Evolutionary conservation across 1,140 invertebrate genomes (phyloP), one percentile per base, ranked within the genome.

Genomic region (Zophobas atratus): DNA sequence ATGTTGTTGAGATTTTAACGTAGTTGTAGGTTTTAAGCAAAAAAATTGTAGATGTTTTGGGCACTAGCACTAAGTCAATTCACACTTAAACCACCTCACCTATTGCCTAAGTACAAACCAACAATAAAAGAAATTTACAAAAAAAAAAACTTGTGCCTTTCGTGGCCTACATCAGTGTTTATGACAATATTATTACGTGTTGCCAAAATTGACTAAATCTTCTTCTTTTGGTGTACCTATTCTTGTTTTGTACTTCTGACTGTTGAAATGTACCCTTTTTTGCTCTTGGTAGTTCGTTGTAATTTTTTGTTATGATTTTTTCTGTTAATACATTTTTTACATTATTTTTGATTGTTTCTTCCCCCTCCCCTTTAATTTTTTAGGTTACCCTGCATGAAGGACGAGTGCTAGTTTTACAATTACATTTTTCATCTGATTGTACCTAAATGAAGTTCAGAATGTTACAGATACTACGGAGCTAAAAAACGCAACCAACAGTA

Each of bases 191-290:
- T n/a, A 78, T 75, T 48, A 76, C 75, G 81, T 77, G 72, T 81
- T 75, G 78, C 77, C 78, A 79, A 81, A 81, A 79, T 77, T 70
- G 60, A 80, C 78, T 49, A 78, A 72, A 74, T 60, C 36, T 55
- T 39, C 79, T 72, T 56, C 83, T 85, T 85, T 82, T 55, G 46
- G 32, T 57, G 55, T 71, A 43, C 39, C 41, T 79, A 67, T 60
- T 76, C 73, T 73, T 79, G 75, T 76, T 73, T 76, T 79, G 72
- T 77, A 79, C 75, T 57, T 76, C 34, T 63, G 6, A 41, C 39
- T 73, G 71, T 73, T 55, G 49, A 41, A 72, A 35, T 51, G 46
- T 36, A 2, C 51, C 70, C 70, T 6, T 8, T 20, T 20, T 20
- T 33, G n/a, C 71, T 56, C 43, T 73, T 41, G 2, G 60, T 73